Conservation (phyloP, 2,888 invertebrate species). For the Lasius platythorax region DNA sequence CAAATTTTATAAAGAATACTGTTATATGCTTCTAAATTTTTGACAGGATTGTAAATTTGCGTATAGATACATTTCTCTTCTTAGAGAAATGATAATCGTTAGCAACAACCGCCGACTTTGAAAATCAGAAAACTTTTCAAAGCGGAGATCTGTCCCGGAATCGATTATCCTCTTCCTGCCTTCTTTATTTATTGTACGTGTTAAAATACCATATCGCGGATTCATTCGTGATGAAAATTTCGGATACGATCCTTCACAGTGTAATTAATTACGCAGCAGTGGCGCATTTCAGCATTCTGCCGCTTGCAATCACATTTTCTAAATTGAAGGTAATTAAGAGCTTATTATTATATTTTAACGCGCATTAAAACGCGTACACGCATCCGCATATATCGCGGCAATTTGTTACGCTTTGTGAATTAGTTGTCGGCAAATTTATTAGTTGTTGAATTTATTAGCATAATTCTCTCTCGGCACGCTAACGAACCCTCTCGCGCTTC, state of each 20-base stretch:
- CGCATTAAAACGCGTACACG: constrained; percentile 39
- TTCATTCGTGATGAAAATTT: constrained; percentile 51
- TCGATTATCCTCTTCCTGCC: constrained; percentile 49
- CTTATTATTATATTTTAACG: constrained; percentile 49
- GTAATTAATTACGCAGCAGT: constrained; percentile 29
- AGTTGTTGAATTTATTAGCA: constrained; percentile 48
- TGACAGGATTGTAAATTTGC: not conserved
- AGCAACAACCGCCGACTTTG: constrained; percentile 74
- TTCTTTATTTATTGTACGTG: constrained; percentile 58
- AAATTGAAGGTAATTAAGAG: constrained; percentile 47
- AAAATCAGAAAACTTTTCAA: constrained; percentile 79
- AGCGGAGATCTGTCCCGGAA: constrained; percentile 61
- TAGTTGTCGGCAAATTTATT: constrained; percentile 52
- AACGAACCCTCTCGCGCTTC: constrained; percentile 38
- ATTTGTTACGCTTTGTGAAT: constrained; percentile 52
- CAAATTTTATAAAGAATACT: not conserved
- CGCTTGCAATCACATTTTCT: constrained; percentile 30
- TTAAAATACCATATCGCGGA: constrained; percentile 25
- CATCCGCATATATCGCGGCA: constrained; percentile 16
- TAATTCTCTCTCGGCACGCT: constrained; percentile 38
- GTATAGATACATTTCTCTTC: not conserved
- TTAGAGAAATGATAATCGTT: constrained; percentile 67
- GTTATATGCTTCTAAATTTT: not conserved
- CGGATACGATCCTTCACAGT: constrained; percentile 17
- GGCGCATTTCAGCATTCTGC: not conserved